A percentile compares a stretch with the other conserved stretches of the same genome.
Conservation (phyloP, 2,113 vertebrate species). For the Hydrolagus affinis region DNA sequence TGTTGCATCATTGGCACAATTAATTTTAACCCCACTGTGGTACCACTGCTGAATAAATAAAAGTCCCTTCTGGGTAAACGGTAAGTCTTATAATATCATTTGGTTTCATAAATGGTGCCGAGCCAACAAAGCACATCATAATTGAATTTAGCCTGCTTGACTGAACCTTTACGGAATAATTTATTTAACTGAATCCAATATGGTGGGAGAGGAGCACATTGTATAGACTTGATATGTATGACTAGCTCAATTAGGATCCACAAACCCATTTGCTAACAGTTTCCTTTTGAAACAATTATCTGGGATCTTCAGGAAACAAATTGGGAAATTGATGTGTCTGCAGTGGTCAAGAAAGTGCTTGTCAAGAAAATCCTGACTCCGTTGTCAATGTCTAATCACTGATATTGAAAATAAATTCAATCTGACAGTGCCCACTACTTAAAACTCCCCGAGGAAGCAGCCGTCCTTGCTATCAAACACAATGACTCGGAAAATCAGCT, state of each 20-base stretch:
- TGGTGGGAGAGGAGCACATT: background rate
- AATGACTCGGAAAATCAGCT: background rate
- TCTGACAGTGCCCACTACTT: background rate
- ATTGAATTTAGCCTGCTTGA: no score
- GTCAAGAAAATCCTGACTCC: conserved; percentile 11
- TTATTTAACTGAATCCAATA: conserved; percentile 3
- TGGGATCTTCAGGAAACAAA: background rate
- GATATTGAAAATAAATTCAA: conserved; percentile 15
- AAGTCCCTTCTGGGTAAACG: no score
- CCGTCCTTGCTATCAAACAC: background rate
- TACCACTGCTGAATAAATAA: no score
- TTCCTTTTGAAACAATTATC: background rate
- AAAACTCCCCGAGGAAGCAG: conserved; percentile 2
- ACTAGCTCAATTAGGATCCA: background rate
- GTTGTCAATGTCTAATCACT: conserved; percentile 19
- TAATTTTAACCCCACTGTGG: no score
- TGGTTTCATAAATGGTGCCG: no score
- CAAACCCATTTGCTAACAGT: conserved; percentile 4
- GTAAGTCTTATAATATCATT: no score
- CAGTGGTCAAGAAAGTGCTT: background rate
- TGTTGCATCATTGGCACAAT: no score
- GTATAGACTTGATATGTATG: background rate
- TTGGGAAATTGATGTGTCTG: background rate
- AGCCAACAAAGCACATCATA: no score
- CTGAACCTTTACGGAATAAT: background rate